Evolutionary conservation across 2,888 invertebrate genomes (phyloP).

Genomic region (Drosophila putrida): DNA sequence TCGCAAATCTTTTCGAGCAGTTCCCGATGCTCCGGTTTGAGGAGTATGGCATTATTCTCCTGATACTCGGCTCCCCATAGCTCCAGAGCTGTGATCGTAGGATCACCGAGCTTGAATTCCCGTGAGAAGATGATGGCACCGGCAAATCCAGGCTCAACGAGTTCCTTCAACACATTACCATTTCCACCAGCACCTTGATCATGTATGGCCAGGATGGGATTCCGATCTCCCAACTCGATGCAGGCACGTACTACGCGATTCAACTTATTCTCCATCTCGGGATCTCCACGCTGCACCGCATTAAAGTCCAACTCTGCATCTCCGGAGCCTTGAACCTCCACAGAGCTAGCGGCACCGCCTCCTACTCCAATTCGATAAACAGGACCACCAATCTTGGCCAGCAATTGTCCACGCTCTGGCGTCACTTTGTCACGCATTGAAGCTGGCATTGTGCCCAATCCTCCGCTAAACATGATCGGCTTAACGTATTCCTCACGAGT

Average conservation of each 20-base stretch:
- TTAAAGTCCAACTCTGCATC: constrained; percentile 95
- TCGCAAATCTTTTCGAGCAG: constrained; percentile 91
- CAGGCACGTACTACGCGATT: constrained; percentile 97
- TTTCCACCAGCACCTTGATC: constrained; percentile 99
- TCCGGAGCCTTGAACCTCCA: constrained; percentile 96
- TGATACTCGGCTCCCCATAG: constrained; percentile 99
- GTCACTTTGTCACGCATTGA: constrained; percentile 91
- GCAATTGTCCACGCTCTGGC: constrained; percentile 93
- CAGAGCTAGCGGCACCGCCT: constrained; percentile 99
- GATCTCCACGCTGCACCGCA: constrained; percentile 96
- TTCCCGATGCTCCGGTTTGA: constrained; percentile 88
- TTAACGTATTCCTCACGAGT: constrained; percentile 97
- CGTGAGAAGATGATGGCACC: constrained; percentile 96
- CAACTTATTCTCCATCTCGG: constrained; percentile 99
- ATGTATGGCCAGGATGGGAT: constrained; percentile 97
- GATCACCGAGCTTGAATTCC: constrained; percentile 96
- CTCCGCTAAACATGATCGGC: constrained; percentile 99
- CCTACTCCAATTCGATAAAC: constrained; percentile 99
- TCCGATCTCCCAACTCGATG: constrained; percentile 91
- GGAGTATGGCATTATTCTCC: constrained; percentile 96
- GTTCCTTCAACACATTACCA: constrained; percentile 98
- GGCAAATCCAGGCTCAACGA: constrained; percentile 93
- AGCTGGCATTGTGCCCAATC: constrained; percentile 95
- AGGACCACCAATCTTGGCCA: constrained; percentile 98
- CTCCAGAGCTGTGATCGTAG: constrained; percentile 96